Evolutionary conservation across 2,113 vertebrate species (phyloP).

Genomic region (Excalfactoria chinensis): DNA sequence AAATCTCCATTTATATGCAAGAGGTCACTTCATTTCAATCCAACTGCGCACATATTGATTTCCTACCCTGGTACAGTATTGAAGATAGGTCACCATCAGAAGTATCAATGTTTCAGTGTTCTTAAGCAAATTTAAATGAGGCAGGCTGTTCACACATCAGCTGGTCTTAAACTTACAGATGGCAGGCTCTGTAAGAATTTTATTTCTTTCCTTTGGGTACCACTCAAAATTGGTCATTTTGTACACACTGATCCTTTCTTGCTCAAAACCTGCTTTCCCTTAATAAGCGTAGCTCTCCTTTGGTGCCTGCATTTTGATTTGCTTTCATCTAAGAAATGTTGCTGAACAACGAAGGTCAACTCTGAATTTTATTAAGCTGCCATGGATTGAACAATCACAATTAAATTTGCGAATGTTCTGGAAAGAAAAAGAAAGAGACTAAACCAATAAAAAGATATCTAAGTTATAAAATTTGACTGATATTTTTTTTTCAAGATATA

Average conservation of each 20-base stretch:
- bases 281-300: background rate
- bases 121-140: background rate
- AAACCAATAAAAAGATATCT: background rate
- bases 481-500: background rate
- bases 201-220: background rate
- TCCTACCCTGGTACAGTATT: accelerated
- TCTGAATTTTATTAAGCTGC: background rate
- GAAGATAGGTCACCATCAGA: accelerated
- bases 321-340: background rate
- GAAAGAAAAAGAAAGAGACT: background rate
- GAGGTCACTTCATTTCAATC: background rate
- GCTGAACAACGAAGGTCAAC: background rate
- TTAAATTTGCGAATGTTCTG: background rate
- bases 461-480: background rate
- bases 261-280: background rate
- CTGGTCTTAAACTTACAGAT: background rate
- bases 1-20: accelerated
- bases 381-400: background rate
- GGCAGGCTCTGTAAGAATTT: background rate
- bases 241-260: background rate
- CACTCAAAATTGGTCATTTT: background rate
- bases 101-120: accelerated
- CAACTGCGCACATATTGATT: accelerated
- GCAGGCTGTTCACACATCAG: background rate
- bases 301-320: background rate